Evolutionary conservation across 2,888 invertebrate species (phyloP).

Genomic region (Acheta domesticus): DNA sequence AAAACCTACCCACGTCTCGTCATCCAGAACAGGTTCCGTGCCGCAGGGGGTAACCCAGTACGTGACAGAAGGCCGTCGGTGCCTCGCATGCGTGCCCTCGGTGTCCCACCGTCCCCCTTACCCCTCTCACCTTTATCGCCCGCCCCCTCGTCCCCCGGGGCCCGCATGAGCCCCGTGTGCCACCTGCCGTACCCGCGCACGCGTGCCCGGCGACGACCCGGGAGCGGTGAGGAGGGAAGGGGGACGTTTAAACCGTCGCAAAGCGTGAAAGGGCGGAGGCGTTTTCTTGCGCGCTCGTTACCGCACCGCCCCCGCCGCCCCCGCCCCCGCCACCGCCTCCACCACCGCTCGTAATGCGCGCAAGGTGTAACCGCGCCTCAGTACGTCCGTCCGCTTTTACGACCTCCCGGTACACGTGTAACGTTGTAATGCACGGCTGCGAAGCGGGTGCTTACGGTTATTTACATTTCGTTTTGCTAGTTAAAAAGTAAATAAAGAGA

Average conservation of each 20-base stretch:
- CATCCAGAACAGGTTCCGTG: no score
- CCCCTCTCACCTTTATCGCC: no score
- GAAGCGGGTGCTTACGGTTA: neutral
- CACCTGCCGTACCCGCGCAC: no score
- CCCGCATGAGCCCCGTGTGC: no score
- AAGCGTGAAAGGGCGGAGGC: neutral
- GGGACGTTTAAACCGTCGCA: neutral
- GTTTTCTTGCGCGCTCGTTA: neutral
- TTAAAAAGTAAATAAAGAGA: conserved; percentile 2
- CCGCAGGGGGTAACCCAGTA: no score
- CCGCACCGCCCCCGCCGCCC: neutral
- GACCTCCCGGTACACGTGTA: neutral
- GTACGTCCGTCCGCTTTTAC: neutral
- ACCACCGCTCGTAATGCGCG: neutral
- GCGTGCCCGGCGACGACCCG: no score
- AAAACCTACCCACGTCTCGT: no score
- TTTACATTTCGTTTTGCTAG: neutral
- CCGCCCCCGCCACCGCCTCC: neutral
- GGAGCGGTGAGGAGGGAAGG: no score
- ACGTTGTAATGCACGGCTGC: neutral
- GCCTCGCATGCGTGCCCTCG: no score
- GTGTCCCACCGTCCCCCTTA: no score
- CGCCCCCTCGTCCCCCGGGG: no score
- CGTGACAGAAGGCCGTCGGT: no score
- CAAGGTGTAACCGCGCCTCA: neutral